Percentiles rank a stretch among this genome's conserved stretches.
These are phyloP conservation scores for Glareola pratincola DNA, from an alignment of 2,113 vertebrate species.

Conservation along the genomic window DNA sequence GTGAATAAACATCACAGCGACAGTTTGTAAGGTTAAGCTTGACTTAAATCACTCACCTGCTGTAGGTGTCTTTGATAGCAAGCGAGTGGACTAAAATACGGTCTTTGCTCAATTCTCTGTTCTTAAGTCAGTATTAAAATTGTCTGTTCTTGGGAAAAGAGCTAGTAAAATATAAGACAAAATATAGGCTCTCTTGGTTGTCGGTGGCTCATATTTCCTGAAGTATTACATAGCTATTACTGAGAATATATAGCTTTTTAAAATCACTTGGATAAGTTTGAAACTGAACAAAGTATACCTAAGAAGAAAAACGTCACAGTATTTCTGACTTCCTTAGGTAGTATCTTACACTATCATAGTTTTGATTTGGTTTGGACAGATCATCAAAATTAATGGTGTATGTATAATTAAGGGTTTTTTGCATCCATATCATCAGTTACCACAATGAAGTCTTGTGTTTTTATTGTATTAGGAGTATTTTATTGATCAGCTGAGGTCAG, in stretches of 20 bases:
- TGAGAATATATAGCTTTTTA: not conserved
- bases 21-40: not conserved
- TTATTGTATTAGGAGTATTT: slow-evolving; percentile 85
- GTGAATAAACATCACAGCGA: not conserved
- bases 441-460: not conserved
- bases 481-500: slow-evolving; percentile 86
- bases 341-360: rapidly evolving
- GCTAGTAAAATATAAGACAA: not conserved
- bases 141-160: not conserved
- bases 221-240: not conserved
- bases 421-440: not conserved
- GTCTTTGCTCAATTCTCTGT: not conserved
- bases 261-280: not conserved
- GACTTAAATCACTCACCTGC: rapidly evolving
- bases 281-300: not conserved
- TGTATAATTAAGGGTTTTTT: not conserved
- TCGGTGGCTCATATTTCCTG: not conserved
- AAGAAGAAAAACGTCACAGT: not conserved
- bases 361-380: not conserved
- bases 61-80: not conserved
- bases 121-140: not conserved
- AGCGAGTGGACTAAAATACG: not conserved
- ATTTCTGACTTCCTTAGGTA: not conserved
- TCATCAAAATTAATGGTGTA: not conserved
- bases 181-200: not conserved